A percentile compares a stretch with the other conserved stretches of the same genome.
These are phyloP conservation scores for Cyprinodon tularosa DNA, from an alignment of 2,113 vertebrate genomes.

Conservation along the genomic window DNA sequence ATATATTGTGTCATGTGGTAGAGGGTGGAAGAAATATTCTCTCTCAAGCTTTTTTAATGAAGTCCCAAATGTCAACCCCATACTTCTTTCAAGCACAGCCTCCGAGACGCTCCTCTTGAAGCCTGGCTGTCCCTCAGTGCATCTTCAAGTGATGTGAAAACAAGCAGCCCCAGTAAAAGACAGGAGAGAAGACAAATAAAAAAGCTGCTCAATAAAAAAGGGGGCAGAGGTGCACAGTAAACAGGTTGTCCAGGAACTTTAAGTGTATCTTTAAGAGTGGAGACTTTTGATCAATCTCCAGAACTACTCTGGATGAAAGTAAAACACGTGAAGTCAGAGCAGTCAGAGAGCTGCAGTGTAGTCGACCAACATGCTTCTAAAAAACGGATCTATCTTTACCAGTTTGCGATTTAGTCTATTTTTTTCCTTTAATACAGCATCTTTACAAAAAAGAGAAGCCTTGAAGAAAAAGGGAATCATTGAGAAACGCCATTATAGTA, in stretches of 20 bases:
- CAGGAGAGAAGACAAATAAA: slow-evolving; percentile 29
- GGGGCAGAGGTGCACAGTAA: slow-evolving; percentile 31
- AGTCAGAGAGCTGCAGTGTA: no score
- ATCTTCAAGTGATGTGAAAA: slow-evolving; percentile 60
- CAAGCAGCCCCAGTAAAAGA: slow-evolving; percentile 46
- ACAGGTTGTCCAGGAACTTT: slow-evolving; percentile 53
- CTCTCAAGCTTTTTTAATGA: slow-evolving; percentile 80
- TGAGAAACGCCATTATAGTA: slow-evolving; percentile 40
- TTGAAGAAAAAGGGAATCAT: slow-evolving; percentile 43
- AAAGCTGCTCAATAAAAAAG: not conserved
- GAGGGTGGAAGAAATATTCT: slow-evolving; percentile 71
- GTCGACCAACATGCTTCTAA: slow-evolving; percentile 3
- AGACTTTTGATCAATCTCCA: slow-evolving; percentile 15
- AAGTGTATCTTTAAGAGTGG: slow-evolving; percentile 24
- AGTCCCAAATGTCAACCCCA: slow-evolving; percentile 77
- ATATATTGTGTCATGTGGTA: slow-evolving; percentile 70
- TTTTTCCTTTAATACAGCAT: slow-evolving; percentile 34
- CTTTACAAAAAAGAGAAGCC: slow-evolving; percentile 25
- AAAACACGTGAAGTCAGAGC: no score
- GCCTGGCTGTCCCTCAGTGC: slow-evolving; percentile 55
- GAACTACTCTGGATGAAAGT: no score
- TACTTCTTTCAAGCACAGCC: slow-evolving; percentile 65
- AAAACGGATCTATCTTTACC: slow-evolving; percentile 48
- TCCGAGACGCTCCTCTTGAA: slow-evolving; percentile 53
- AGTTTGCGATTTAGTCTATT: slow-evolving; percentile 47